Evolutionary conservation across 2,888 invertebrate genomes (phyloP), one percentile per base, ranked within the genome.

Genomic region (Melanargia galathea): DNA sequence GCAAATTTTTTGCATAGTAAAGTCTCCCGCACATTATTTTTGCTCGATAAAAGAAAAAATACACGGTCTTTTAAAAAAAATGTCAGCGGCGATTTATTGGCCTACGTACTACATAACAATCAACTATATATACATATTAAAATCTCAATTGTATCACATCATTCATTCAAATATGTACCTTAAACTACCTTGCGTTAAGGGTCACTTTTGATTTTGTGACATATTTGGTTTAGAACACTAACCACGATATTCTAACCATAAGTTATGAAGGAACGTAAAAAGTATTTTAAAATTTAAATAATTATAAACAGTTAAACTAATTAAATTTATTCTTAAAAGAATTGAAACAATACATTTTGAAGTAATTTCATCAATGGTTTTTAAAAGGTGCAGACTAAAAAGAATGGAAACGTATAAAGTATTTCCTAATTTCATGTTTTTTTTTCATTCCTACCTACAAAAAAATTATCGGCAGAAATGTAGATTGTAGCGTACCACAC

Each of bases 71-170:
- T 58, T 58, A 16, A 49, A 46, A 20, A 56, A 51, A 59, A 51
- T 30, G 38, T 64, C 62, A 62, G 65, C 66, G 67, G 67, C 68
- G 61, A 48, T 64, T 58, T 55, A 66, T 67, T 69, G 69, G 58
- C 72, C 75, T 75, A 75, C 75, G 81, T 66, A 79, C 79, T 80
- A 80, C 72, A 77, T 79, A 80, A 80, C 79, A 79, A 76, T 75
- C 71, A 66, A 68, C 68, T 84, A 83, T 86, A 83, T 86, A 76
- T 84, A 87, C 83, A 86, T 73, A 70, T 81, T 75, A 82, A 81
- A 86, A 87, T 86, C 80, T 87, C 83, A 80, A 77, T 75, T 81
- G 70, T 87, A 88, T 88, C 89, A 89, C 88, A 87, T 86, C 86
- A 86, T 86, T 85, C 90, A 90, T 88, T 84, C 88, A 84, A 85